Percentiles rank a stretch among this genome's conserved stretches.
These are phyloP conservation scores for Hydrolagus affinis DNA, from an alignment of 2,113 vertebrate species.

Conservation along the genomic window DNA sequence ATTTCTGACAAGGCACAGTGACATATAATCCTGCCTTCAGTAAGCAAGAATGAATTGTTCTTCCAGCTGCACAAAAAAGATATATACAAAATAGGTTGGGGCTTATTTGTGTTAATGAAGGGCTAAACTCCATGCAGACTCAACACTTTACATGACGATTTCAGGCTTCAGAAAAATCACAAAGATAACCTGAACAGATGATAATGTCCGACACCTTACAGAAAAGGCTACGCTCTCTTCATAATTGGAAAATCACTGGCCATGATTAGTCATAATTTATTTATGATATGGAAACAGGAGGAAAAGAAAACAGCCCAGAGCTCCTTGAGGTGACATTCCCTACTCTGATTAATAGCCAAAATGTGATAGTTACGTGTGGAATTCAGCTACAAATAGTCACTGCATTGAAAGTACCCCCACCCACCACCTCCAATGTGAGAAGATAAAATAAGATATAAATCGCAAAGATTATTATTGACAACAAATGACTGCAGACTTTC, in stretches of 20 bases:
- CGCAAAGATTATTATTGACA: too few relatives aligned
- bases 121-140: not conserved
- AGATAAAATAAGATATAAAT: too few relatives aligned
- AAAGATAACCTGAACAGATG: not conserved
- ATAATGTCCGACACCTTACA: not conserved
- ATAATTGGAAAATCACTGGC: conserved; percentile 34
- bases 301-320: conserved; percentile 41
- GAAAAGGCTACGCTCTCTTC: conserved; percentile 32
- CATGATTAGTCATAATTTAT: conserved; percentile 41
- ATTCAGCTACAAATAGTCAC: conserved; percentile 36
- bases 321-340: conserved; percentile 45
- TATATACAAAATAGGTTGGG: conserved; percentile 36
- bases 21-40: conserved; percentile 46
- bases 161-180: not conserved
- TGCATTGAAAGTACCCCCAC: too few relatives aligned
- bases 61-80: conserved; percentile 35
- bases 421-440: too few relatives aligned
- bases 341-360: conserved; percentile 43
- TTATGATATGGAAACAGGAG: not conserved
- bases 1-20: conserved; percentile 56
- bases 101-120: not conserved
- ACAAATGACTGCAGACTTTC: too few relatives aligned
- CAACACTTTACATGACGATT: not conserved
- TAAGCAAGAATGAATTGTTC: conserved; percentile 30
- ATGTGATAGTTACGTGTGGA: conserved; percentile 48